A percentile compares a stretch with the other conserved stretches of the same genome.
phyloP scores from a whole-genome alignment of 2,797 vertebrate genomes.

The Selene dorsalis region DNA sequence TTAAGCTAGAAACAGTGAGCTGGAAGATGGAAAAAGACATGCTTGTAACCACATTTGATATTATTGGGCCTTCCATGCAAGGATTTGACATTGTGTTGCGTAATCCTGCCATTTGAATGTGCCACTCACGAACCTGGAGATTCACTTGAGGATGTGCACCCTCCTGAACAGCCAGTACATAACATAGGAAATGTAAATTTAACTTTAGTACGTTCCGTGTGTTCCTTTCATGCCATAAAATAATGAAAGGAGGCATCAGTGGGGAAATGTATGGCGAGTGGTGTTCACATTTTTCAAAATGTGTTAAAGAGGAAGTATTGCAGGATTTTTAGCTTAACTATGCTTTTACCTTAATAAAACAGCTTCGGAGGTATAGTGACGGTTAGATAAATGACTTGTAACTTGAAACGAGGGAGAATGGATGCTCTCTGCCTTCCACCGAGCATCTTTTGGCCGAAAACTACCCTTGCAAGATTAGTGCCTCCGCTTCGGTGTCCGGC shows the following conservation, averaged over 20 bases:
- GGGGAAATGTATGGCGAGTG: background rate
- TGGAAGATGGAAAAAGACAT: background rate
- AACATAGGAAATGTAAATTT: conserved; percentile 15
- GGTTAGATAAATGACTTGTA: too few species aligned
- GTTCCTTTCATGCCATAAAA: background rate
- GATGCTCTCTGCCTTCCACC: too few species aligned
- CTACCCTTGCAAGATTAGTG: too few species aligned
- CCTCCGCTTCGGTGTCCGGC: too few species aligned
- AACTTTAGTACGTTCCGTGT: background rate
- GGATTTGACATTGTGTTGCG: background rate
- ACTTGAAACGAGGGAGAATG: too few species aligned
- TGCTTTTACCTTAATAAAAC: too few species aligned
- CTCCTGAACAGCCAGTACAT: background rate
- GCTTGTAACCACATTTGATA: background rate
- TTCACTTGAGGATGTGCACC: conserved; percentile 6
- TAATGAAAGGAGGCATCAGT: conserved; percentile 1
- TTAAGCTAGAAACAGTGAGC: conserved; percentile 1
- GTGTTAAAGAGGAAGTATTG: too few species aligned
- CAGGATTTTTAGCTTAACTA: too few species aligned
- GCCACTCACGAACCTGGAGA: conserved; percentile 6
- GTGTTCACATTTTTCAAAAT: background rate
- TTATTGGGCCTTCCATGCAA: conserved; percentile 4
- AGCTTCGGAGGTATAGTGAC: too few species aligned
- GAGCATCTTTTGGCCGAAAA: too few species aligned
- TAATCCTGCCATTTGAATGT: background rate